Evolutionary conservation across 2,888 invertebrate species (phyloP).

Genomic region (Rhopalosiphum nymphaeae): DNA sequence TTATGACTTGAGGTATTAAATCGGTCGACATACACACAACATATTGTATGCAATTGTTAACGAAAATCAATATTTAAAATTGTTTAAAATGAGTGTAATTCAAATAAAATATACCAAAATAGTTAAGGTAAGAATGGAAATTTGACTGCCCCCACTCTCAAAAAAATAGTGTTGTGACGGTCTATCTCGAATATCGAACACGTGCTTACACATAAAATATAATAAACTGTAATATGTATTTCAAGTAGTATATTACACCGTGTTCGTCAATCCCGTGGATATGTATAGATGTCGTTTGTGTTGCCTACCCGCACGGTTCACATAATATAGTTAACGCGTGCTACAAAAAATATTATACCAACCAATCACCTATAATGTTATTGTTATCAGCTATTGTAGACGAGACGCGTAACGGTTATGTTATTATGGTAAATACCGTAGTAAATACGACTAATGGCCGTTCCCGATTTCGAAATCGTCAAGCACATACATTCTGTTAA

Average conservation of each 20-base stretch:
- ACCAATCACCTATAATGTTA: neutral
- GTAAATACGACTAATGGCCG: neutral
- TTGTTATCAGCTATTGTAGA: neutral
- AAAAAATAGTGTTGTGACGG: neutral
- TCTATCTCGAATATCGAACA: neutral
- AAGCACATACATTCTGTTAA: neutral
- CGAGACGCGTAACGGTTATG: neutral
- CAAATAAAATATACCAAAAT: neutral
- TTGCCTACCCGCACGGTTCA: slow-evolving; percentile 2
- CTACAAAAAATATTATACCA: neutral
- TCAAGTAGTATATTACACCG: neutral
- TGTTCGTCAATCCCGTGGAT: neutral
- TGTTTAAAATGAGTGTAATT: neutral
- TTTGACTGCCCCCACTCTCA: too few relatives aligned
- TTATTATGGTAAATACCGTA: neutral
- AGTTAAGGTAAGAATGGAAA: neutral
- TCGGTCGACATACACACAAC: neutral
- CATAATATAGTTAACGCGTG: neutral
- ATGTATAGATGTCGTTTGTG: neutral
- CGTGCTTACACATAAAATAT: neutral
- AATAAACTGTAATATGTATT: neutral
- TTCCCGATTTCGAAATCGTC: neutral
- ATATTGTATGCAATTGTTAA: neutral
- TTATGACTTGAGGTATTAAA: neutral
- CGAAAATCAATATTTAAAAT: neutral